A percentile compares a stretch with the other conserved stretches of the same genome.
Conservation (phyloP, 2,888 invertebrate species). For the Sympetrum striolatum region DNA sequence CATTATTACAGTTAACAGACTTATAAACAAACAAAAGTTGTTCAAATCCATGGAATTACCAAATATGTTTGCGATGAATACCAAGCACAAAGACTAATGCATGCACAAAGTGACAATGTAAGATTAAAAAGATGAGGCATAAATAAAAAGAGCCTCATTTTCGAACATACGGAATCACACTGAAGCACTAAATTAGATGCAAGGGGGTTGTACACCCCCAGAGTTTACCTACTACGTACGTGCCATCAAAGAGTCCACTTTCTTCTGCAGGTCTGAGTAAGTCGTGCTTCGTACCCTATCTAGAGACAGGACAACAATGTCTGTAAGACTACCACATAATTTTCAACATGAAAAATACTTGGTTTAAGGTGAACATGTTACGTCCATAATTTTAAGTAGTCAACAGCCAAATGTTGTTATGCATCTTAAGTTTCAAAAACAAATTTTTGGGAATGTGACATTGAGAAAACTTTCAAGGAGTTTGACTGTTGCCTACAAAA, state of each 20-base stretch:
- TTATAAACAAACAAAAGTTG: background rate
- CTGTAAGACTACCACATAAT: slow-evolving; percentile 39
- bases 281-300: slow-evolving; percentile 54
- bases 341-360: slow-evolving; percentile 35
- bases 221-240: slow-evolving; percentile 58
- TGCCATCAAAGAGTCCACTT: slow-evolving; percentile 61
- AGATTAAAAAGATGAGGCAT: background rate
- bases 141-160: background rate
- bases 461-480: background rate
- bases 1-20: background rate
- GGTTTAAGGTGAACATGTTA: slow-evolving; percentile 31
- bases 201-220: background rate
- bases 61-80: background rate
- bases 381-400: background rate
- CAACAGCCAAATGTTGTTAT: slow-evolving; percentile 19
- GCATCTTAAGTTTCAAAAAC: background rate
- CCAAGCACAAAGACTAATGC: background rate
- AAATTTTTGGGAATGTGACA: background rate
- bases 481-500: slow-evolving; percentile 20
- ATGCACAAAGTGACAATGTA: slow-evolving; percentile 19
- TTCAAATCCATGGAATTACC: background rate
- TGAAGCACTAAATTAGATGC: slow-evolving; percentile 6
- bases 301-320: slow-evolving; percentile 44
- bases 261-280: slow-evolving; percentile 62
- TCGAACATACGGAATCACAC: background rate